phyloP scores from a whole-genome alignment of 2,888 invertebrate species.

The Melinaea marsaeus region DNA sequence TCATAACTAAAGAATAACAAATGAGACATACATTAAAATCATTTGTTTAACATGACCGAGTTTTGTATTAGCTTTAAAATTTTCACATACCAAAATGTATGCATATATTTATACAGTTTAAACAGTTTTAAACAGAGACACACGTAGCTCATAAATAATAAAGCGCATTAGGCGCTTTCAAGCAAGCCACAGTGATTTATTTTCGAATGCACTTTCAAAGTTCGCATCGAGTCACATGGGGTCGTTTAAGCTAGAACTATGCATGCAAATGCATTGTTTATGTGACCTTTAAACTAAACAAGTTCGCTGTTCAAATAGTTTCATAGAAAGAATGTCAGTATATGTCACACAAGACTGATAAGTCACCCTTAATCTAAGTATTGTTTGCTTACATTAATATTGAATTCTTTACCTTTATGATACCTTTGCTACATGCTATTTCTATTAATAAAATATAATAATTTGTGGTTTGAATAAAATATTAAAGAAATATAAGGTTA shows the following conservation, averaged over 20 bases:
- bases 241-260: slow-evolving; percentile 20
- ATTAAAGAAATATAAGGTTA: no score
- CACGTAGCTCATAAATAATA: not conserved
- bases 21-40: no score
- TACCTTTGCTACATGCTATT: no score
- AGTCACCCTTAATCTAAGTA: slow-evolving; percentile 25
- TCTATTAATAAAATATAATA: no score
- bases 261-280: slow-evolving; percentile 22
- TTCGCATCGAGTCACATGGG: slow-evolving; percentile 14
- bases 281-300: slow-evolving; percentile 30
- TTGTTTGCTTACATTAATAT: slow-evolving; percentile 8
- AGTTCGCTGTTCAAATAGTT: slow-evolving; percentile 13
- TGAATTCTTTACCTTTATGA: no score
- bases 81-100: slow-evolving; percentile 2
- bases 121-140: not conserved
- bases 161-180: slow-evolving; percentile 1
- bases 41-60: no score
- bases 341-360: slow-evolving; percentile 28
- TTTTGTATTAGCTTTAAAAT: slow-evolving; percentile 12
- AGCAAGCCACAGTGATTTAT: slow-evolving; percentile 10
- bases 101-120: not conserved
- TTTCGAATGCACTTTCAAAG: slow-evolving; percentile 6
- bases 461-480: no score
- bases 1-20: no score
- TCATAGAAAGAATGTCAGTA: slow-evolving; percentile 9